Base-by-base conservation (phyloP, 2,888 invertebrate species). In the Patella ulyssiponensis region DNA sequence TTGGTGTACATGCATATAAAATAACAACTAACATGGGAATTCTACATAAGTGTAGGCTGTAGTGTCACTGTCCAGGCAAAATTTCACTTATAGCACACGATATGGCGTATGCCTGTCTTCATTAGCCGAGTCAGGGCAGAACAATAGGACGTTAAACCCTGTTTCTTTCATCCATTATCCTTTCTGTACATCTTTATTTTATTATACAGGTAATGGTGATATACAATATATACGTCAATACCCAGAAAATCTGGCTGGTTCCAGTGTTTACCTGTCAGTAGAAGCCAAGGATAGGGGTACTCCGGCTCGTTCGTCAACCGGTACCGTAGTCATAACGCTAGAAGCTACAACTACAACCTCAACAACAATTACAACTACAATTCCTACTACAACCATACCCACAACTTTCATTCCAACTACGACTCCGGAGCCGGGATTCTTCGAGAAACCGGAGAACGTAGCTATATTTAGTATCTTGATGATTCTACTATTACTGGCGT, bases 381-480 rank as follows among this genome's bases (percentile, higher is more conserved):
- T 11, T 20, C 0, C 64, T 12, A 64, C 64, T 11, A 64, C 64
- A 12, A 20, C 20, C 3, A 20, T 20, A 20, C 20, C 64, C 0
- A 64, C 64, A 12, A 20, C 64, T 3, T 12, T 14, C 20, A 23
- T 64, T 17, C 56, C 56, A 23, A 64, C 64, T 11, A 64, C 64
- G 12, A 64, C 64, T 23, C 20, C 64, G 3, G 64, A 64, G 64
- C 20, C 64, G 4, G 15, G 14, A 4, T 71, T 71, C 15, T 71
- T 71, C 15, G 71, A 33, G 11, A 17, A 33, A 33, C 15, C 71
- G 11, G 71, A 71, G 33, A 71, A 71, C 44, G 44, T 71, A 0
- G 71, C 71, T 15, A 71, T 71, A 15, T 71, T 71, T 71, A 33
- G 27, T n/a, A 27, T 71, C 3, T 17, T 71, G 44, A 71, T 71